Conservation (phyloP, 2,888 invertebrate genomes). For the Phengaris alcon region DNA sequence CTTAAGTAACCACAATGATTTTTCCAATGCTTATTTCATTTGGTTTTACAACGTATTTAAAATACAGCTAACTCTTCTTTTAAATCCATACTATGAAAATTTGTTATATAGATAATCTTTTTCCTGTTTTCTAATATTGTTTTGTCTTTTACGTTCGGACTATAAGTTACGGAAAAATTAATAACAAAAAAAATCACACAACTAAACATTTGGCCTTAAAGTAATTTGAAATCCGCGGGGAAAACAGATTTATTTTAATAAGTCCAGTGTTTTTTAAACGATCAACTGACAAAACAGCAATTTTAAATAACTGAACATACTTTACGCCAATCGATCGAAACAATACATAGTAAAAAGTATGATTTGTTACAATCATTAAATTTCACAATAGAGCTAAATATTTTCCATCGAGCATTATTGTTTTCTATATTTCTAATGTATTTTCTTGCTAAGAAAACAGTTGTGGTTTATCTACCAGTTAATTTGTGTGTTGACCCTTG, state of each 20-base stretch:
- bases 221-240: not conserved
- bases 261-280: not conserved
- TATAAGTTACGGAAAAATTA: too few species aligned
- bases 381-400: slow-evolving; percentile 26
- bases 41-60: not conserved
- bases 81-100: too few species aligned
- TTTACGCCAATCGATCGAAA: slow-evolving; percentile 4
- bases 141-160: too few species aligned
- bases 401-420: slow-evolving; percentile 5
- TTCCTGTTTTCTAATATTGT: not conserved
- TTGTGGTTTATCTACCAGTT: slow-evolving; percentile 35
- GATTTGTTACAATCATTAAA: slow-evolving; percentile 21
- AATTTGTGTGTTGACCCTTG: slow-evolving; percentile 58
- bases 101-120: not conserved
- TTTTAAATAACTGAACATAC: not conserved
- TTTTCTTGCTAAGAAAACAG: not conserved
- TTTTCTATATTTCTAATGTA: not conserved
- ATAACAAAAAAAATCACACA: too few species aligned
- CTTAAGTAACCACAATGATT: slow-evolving; percentile 1
- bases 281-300: not conserved
- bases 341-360: slow-evolving; percentile 10
- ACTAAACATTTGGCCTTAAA: too few species aligned
- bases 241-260: not conserved
- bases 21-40: not conserved
- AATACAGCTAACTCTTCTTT: not conserved